These are phyloP conservation scores for Progne subis DNA, from an alignment of 2,113 vertebrate genomes.

Conservation along the genomic window DNA sequence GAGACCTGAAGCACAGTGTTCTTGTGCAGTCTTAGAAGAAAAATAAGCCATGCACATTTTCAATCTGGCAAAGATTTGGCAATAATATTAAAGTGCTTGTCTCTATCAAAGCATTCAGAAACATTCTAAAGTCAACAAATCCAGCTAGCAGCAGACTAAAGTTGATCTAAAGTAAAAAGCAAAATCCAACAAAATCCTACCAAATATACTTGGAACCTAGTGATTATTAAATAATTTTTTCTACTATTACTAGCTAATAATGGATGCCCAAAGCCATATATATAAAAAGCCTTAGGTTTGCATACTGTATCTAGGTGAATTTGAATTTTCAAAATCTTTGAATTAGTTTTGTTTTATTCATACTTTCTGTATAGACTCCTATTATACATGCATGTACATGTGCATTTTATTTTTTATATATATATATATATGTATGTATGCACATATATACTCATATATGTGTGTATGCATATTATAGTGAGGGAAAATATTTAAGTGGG, in stretches of 20 bases:
- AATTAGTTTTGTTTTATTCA: background rate
- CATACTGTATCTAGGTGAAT: background rate
- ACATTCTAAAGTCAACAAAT: conserved; percentile 69
- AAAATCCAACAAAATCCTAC: conserved; percentile 28
- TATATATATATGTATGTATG: background rate
- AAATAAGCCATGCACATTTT: conserved; percentile 63
- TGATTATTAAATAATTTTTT: conserved; percentile 67
- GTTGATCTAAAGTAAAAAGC: conserved; percentile 51
- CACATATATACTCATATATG: background rate
- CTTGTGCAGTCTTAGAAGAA: conserved; percentile 54
- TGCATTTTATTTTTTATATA: background rate
- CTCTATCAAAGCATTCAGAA: conserved; percentile 65
- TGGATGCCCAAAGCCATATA: background rate
- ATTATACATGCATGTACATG: background rate
- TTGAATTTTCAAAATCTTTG: background rate
- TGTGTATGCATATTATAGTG: background rate
- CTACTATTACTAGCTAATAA: conserved; percentile 11
- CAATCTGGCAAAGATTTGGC: conserved; percentile 66
- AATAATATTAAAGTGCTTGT: conserved; percentile 46
- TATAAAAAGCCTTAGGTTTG: background rate
- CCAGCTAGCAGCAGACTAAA: conserved; percentile 43
- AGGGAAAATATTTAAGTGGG: background rate
- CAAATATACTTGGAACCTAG: background rate
- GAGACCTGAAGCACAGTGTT: conserved; percentile 38
- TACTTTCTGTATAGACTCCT: background rate